phyloP scores from a whole-genome alignment of 2,797 vertebrate species.

The Crenichthys baileyi region DNA sequence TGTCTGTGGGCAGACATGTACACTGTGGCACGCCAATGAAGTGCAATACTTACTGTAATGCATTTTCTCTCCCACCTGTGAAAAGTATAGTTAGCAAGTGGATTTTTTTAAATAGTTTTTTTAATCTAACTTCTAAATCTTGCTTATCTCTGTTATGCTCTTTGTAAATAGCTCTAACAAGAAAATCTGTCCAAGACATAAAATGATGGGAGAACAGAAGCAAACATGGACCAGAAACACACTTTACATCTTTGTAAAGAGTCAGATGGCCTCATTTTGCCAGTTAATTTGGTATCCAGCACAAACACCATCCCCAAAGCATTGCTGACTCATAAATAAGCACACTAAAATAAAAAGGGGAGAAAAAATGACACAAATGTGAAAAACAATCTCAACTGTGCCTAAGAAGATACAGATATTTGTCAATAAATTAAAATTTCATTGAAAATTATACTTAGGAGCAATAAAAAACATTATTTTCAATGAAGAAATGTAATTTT shows the following conservation, averaged over 20 bases:
- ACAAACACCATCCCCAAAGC: background rate
- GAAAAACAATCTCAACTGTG: background rate
- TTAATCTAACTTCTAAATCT: background rate
- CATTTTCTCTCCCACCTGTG: constrained; percentile 21
- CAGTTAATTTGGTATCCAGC: background rate
- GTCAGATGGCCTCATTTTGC: background rate
- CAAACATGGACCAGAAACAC: background rate
- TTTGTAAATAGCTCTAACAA: background rate
- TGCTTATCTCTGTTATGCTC: background rate
- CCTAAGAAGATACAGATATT: background rate
- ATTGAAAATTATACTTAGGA: too few relatives aligned
- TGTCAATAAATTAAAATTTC: too few relatives aligned
- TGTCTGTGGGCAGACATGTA: constrained; percentile 43
- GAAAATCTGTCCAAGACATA: background rate
- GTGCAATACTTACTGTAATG: constrained; percentile 20
- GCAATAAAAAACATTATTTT: background rate
- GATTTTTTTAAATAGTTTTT: background rate
- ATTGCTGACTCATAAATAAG: constrained; percentile 2
- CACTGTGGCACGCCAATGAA: constrained; percentile 35
- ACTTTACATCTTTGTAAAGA: background rate
- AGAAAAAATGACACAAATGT: background rate
- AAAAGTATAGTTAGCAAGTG: background rate
- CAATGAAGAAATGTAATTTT: background rate
- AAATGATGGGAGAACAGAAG: background rate
- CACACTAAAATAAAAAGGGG: background rate